Evolutionary conservation across 2,113 vertebrate genomes (phyloP), one percentile per base, ranked within the genome.

Genomic region (Heterotilapia buettikoferi): DNA sequence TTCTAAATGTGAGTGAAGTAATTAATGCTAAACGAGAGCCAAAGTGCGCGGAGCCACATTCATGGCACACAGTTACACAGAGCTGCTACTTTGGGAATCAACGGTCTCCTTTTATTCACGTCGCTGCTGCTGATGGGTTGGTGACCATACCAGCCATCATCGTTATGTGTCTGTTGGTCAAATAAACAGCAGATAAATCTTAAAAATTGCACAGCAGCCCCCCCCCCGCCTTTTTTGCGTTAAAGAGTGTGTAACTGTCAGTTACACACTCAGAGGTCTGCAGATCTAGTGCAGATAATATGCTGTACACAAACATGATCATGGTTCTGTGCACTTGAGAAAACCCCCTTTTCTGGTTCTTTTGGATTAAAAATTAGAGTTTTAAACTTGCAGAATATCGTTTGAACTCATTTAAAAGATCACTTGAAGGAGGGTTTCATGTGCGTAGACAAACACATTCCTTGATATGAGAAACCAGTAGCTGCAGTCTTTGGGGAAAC

Each of bases 361-460:
- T 73, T 73, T 45, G 9, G 2, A 31, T 19, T 12, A 13, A 50
- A 78, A 50, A 78, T 7, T 13, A 0, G 9, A 31, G 45, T 78
- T 78, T 78, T 78, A 78, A 52, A 52, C 45, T 78, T 18, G 9
- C 43, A 12, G 16, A 50, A 50, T 50, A 19, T 50, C 10, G 16
- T 76, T 76, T 31, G 45, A 45, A 45, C 68, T 73, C 13, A 6
- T 26, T 45, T 45, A 40, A 81, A 43, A 24, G 91, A 93, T 93
- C 61, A 68, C 94, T 90, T 94, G 86, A 96, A 95, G 96, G 88
- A 96, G 94, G 95, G 95, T 96, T 96, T 96, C 91, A 93, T 94
- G 92, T 88, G 86, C 85, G 93, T 29, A 93, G 95, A 95, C 91
- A 91, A 93, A 26, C 81, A 89, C 90, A 93, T 95, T 96, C 95